phyloP scores from a whole-genome alignment of 2,888 invertebrate species.

The Ischnus inquisitorius region DNA sequence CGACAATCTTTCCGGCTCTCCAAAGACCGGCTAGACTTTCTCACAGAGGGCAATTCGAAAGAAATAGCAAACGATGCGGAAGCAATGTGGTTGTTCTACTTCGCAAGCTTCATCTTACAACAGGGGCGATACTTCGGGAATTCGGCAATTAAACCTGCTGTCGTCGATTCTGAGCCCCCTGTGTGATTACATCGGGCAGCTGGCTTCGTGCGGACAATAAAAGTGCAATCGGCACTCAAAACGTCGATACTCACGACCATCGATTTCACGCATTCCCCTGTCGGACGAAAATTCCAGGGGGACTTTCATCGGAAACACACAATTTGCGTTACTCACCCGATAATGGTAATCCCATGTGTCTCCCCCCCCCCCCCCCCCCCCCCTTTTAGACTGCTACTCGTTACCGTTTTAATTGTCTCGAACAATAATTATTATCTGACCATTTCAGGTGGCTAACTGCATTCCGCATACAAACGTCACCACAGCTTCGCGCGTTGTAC shows the following conservation, averaged over 20 bases:
- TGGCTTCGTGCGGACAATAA: not conserved
- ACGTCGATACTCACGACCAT: conserved; percentile 35
- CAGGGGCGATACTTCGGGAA: not conserved
- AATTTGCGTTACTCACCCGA: conserved; percentile 34
- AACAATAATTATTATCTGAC: conserved; percentile 32
- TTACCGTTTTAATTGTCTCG: conserved; percentile 43
- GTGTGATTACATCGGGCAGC: conserved; percentile 13
- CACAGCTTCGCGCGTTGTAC: not conserved
- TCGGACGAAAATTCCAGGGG: not conserved
- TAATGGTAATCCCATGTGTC: conserved; percentile 35
- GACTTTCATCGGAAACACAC: conserved; percentile 7
- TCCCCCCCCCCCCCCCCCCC: not conserved
- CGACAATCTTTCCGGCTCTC: not conserved
- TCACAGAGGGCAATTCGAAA: conserved; percentile 30
- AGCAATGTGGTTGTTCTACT: no score
- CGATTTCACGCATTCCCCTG: conserved; percentile 45
- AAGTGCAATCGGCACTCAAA: conserved; percentile 32
- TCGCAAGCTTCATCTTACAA: no score
- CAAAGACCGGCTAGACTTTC: not conserved
- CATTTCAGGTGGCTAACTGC: not conserved
- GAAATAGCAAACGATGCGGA: no score
- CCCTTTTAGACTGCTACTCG: not conserved
- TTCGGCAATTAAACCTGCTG: not conserved
- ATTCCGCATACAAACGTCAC: not conserved
- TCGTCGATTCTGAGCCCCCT: not conserved